phyloP scores from a whole-genome alignment of 2,888 invertebrate genomes.

The Dascillus cervinus region DNA sequence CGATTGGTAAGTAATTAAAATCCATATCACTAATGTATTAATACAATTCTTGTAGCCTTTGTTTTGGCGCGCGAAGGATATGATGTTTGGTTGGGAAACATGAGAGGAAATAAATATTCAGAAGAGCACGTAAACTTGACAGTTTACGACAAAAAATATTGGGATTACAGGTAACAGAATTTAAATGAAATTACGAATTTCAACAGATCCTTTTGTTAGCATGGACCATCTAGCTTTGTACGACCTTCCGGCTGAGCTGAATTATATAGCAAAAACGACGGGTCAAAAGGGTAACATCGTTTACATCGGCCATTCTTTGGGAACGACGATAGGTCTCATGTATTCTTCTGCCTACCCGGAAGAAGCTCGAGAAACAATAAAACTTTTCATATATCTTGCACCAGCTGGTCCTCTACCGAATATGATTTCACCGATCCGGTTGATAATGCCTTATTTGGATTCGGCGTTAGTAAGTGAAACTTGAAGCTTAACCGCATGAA shows the following conservation, averaged over 20 bases:
- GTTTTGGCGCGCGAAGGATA: conserved; percentile 47
- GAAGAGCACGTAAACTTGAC: conserved; percentile 32
- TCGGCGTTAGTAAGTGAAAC: neutral
- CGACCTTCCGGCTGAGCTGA: conserved; percentile 33
- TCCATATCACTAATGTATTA: too few species aligned
- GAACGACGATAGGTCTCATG: conserved; percentile 65
- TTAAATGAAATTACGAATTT: neutral
- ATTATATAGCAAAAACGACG: conserved; percentile 27
- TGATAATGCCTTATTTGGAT: neutral
- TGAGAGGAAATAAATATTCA: conserved; percentile 34
- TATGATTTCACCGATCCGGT: conserved; percentile 48
- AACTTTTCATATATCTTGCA: conserved; percentile 56
- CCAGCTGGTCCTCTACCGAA: conserved; percentile 56
- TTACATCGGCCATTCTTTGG: conserved; percentile 87
- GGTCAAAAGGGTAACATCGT: conserved; percentile 41
- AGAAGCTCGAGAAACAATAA: conserved; percentile 57
- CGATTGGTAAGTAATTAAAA: conserved; percentile 34
- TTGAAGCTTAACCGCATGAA: conserved; percentile 1
- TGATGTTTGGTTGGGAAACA: conserved; percentile 51
- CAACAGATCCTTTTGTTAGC: conserved; percentile 18
- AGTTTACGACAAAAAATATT: conserved; percentile 30
- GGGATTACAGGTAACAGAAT: conserved; percentile 38
- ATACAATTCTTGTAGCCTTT: conserved; percentile 33
- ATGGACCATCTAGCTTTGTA: conserved; percentile 33
- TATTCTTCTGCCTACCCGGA: conserved; percentile 60